Evolutionary conservation across 1,140 invertebrate genomes (phyloP).

Genomic region (Musca vetustissima): DNA sequence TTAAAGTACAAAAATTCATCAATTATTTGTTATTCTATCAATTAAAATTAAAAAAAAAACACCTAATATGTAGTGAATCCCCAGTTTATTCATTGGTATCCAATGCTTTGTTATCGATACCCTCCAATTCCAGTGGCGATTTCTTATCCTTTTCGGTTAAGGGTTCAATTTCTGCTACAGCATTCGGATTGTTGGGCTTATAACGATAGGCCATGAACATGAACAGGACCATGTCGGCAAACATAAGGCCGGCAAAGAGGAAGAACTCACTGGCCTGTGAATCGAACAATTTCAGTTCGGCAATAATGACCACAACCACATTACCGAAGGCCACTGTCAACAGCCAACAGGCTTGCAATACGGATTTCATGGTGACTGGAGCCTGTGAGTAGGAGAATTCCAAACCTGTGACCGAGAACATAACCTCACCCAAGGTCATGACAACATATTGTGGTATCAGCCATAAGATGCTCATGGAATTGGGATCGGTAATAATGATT

Average conservation of each 20-base stretch:
- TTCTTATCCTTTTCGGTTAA: conserved; percentile 32
- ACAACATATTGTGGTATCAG: conserved; percentile 85
- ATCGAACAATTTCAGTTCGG: conserved; percentile 51
- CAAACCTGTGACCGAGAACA: conserved; percentile 90
- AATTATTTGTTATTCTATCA: background rate
- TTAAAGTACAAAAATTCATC: background rate
- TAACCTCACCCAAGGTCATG: conserved; percentile 78
- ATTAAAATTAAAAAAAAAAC: background rate
- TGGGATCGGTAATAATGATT: conserved; percentile 64
- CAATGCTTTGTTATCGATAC: conserved; percentile 43
- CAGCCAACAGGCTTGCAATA: conserved; percentile 87
- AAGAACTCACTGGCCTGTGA: conserved; percentile 75
- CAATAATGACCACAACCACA: conserved; percentile 86
- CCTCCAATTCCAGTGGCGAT: conserved; percentile 30
- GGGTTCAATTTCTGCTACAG: conserved; percentile 32
- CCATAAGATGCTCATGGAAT: conserved; percentile 78
- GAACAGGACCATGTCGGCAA: conserved; percentile 80
- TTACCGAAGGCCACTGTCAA: conserved; percentile 91
- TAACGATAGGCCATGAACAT: conserved; percentile 73
- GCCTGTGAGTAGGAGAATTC: conserved; percentile 91
- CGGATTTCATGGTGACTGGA: conserved; percentile 86
- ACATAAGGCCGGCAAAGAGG: conserved; percentile 85
- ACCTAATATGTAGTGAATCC: conserved; percentile 11
- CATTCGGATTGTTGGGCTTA: conserved; percentile 54
- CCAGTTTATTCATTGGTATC: conserved; percentile 35